These are phyloP conservation scores for Pogonognathellus flavescens DNA, from an alignment of 1,140 invertebrate species.

Conservation along the genomic window DNA sequence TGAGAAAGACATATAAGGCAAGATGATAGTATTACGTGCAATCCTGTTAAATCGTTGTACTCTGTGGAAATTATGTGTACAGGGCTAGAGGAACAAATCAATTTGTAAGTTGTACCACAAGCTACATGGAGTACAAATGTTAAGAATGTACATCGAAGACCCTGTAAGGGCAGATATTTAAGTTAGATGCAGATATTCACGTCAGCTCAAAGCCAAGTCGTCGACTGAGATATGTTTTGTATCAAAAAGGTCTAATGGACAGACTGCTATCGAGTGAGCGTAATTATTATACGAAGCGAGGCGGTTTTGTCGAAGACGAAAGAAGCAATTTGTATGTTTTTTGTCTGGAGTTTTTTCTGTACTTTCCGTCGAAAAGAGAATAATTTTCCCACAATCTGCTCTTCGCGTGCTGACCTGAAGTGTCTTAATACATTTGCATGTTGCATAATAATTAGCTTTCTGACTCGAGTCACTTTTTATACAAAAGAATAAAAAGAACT, in stretches of 20 bases:
- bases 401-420: constrained; percentile 67
- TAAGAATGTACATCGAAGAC: neutral
- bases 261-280: constrained; percentile 48
- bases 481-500: constrained; percentile 25
- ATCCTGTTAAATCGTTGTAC: constrained; percentile 14
- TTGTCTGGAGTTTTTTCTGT: constrained; percentile 37
- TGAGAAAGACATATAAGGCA: constrained; percentile 23
- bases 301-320: constrained; percentile 59
- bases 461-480: constrained; percentile 32
- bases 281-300: constrained; percentile 55
- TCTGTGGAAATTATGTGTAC: neutral
- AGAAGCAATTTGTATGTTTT: constrained; percentile 63
- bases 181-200: constrained; percentile 22
- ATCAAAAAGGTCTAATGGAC: constrained; percentile 28
- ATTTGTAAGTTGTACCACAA: constrained; percentile 21
- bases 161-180: constrained; percentile 9
- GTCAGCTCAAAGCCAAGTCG: neutral
- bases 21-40: constrained; percentile 29
- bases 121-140: neutral
- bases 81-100: constrained; percentile 14
- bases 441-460: constrained; percentile 67
- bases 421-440: constrained; percentile 68
- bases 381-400: constrained; percentile 67
- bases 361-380: constrained; percentile 63
- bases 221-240: constrained; percentile 21